Conservation (phyloP, 2,797 vertebrate species). For the Poeciliopsis presidionis region DNA sequence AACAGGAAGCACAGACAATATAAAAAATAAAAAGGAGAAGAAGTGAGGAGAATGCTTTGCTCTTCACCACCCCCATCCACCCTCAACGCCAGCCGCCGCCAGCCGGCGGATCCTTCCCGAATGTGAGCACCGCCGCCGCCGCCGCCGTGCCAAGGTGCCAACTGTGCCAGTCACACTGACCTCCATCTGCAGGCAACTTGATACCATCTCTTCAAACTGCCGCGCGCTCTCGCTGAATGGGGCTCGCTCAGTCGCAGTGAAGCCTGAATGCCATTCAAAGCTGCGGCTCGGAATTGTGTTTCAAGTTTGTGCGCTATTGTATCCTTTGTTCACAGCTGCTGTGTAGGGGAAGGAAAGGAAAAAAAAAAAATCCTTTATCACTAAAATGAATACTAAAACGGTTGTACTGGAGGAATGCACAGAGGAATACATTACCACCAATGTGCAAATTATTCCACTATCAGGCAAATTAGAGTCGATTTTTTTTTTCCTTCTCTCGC, state of each 20-base stretch:
- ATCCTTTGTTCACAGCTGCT: constrained; percentile 80
- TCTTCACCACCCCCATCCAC: constrained; percentile 20
- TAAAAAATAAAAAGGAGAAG: constrained; percentile 43
- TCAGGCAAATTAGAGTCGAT: constrained; percentile 72
- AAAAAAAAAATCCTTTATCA: constrained; percentile 75
- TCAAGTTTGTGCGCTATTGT: constrained; percentile 76
- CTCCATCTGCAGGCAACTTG: constrained; percentile 81
- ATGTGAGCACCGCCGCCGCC: constrained; percentile 61
- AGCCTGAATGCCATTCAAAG: constrained; percentile 78
- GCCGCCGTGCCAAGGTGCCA: constrained; percentile 77
- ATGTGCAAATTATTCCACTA: constrained; percentile 71
- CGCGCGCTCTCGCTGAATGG: constrained; percentile 73
- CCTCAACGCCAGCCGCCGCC: constrained; percentile 50
- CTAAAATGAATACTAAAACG: constrained; percentile 71
- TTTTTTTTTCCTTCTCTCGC: constrained; percentile 57
- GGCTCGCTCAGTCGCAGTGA: constrained; percentile 71
- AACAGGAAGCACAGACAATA: constrained; percentile 85
- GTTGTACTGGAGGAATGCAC: constrained; percentile 76
- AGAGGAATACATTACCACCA: constrained; percentile 75
- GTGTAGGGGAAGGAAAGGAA: constrained; percentile 70
- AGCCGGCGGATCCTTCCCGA: constrained; percentile 71
- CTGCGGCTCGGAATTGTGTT: constrained; percentile 79
- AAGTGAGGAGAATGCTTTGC: constrained; percentile 75
- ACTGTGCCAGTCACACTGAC: constrained; percentile 80
- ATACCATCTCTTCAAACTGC: constrained; percentile 75